Evolutionary conservation across 2,888 invertebrate species (phyloP), one percentile per base, ranked within the genome.

Genomic region (Ormyrus thymus): DNA sequence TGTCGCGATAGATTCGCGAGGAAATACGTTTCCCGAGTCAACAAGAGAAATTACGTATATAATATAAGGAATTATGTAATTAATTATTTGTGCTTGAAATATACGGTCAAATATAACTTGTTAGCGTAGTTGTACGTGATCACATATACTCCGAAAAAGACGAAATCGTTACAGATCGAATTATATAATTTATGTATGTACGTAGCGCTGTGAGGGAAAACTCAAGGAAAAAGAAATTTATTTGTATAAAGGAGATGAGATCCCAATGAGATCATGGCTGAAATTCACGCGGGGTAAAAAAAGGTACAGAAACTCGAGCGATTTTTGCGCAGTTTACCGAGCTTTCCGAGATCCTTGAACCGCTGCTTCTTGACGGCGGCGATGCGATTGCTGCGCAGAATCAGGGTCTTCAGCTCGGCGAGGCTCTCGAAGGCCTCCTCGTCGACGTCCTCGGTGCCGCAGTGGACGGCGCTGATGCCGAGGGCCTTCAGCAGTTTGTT

Each of bases 321-420:
- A n/a, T n/a, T n/a, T n/a, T n/a, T n/a, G n/a, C n/a, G n/a, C n/a
- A n/a, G n/a, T 13, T 77, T 69, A 72, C 80, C 80, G 43, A 83
- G 58, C 56, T 81, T 79, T 0, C 48, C 58, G 8, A 83, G 79
- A 64, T 79, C 79, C 70, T 72, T 77, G 77, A 83, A 81, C 83
- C 83, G 82, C 8, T 45, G 45, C 13, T 76, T 73, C 15, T 78
- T 81, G 9, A 82, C 76, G 3, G n/a, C 62, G 9, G 66, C 15
- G n/a, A 83, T 56, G 1, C 69, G 69, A 65, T 81, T 81, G 1
- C 76, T 64, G 13, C 76, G 72, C 7, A 83, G 59, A n/a, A 75
- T 73, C 3, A 83, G 79, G 0, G 68, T 78, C 53, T 73, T 71
- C 10, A 83, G 71, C 43, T 82, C 76, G 48, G 70, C 48, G 6